phyloP scores from a whole-genome alignment of 2,113 vertebrate species.

The Pteronura brasiliensis region DNA sequence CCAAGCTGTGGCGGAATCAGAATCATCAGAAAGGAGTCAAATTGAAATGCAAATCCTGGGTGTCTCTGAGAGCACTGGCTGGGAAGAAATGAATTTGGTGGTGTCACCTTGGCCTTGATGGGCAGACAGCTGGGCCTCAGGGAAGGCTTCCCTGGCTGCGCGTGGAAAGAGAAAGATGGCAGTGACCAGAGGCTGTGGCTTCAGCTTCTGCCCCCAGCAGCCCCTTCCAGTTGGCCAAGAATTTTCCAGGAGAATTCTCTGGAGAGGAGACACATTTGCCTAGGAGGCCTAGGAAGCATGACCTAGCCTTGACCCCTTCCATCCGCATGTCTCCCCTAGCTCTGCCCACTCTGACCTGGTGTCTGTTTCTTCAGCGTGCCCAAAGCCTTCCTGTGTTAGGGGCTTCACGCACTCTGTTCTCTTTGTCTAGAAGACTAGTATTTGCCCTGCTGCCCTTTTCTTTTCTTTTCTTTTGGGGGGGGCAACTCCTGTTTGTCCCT shows the following conservation, averaged over 20 bases:
- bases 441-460: not conserved
- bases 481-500: not conserved
- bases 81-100: not conserved
- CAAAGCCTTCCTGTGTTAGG: not conserved
- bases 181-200: not conserved
- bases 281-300: not conserved
- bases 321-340: not conserved
- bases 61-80: not conserved
- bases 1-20: slow-evolving; percentile 49
- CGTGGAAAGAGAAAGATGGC: not conserved
- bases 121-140: not conserved
- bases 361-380: not conserved
- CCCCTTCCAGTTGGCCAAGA: not conserved
- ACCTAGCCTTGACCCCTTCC: not conserved
- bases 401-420: not conserved
- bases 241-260: not conserved
- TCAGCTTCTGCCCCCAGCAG: not conserved
- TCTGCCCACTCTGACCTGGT: not conserved
- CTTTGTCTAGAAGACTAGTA: not conserved
- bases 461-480: no score
- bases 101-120: slow-evolving; percentile 72
- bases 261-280: rapidly evolving
- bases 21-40: not conserved
- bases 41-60: slow-evolving; percentile 68
- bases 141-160: not conserved